These are phyloP conservation scores for Cephus nigrinus DNA, from an alignment of 2,888 invertebrate species.

Conservation along the genomic window DNA sequence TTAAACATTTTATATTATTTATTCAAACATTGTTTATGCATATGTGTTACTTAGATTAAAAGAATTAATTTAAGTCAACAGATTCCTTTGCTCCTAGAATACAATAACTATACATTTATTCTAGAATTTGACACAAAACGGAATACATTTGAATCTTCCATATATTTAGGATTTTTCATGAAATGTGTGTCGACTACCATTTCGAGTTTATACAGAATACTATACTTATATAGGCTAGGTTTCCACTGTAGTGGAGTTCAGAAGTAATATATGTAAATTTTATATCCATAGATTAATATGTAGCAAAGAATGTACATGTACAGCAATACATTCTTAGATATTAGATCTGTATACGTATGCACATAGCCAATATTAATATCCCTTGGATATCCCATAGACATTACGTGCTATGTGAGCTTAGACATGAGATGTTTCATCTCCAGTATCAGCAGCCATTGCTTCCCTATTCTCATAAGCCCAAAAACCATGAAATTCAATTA, in stretches of 20 bases:
- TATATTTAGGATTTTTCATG: neutral
- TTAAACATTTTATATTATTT: neutral
- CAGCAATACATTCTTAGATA: too few relatives aligned
- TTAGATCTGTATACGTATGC: too few relatives aligned
- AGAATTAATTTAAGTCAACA: too few relatives aligned
- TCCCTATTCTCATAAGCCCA: slow-evolving; percentile 97
- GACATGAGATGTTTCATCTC: slow-evolving; percentile 64
- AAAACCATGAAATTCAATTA: slow-evolving; percentile 95
- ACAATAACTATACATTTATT: neutral
- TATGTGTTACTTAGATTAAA: neutral
- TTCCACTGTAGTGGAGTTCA: too few relatives aligned
- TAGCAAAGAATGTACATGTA: too few relatives aligned
- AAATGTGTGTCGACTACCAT: neutral
- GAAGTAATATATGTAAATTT: too few relatives aligned
- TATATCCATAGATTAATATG: too few relatives aligned
- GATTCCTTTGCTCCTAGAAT: too few relatives aligned
- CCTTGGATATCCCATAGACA: too few relatives aligned
- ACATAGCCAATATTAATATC: too few relatives aligned
- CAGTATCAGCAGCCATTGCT: slow-evolving; percentile 75
- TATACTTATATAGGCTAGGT: neutral
- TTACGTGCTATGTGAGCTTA: slow-evolving; percentile 26
- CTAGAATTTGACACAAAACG: neutral
- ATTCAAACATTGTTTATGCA: neutral
- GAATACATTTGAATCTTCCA: neutral
- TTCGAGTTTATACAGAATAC: neutral